Conservation (phyloP, 2,113 vertebrate species). For the Atlantisia rogersi region DNA sequence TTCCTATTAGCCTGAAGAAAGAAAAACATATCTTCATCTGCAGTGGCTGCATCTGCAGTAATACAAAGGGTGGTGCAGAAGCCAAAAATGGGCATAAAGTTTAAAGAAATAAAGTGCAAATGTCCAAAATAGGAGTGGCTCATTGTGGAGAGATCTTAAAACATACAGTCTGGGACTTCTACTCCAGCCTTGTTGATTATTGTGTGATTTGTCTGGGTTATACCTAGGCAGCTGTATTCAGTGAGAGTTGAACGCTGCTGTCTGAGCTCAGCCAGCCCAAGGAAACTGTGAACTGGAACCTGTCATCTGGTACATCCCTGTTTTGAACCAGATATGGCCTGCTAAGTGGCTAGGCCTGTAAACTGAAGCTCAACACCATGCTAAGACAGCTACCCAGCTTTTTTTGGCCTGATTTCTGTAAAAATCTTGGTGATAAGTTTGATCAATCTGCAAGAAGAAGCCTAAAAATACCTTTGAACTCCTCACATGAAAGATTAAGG, state of each 20-base stretch:
- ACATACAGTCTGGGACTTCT: background rate
- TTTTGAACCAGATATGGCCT: background rate
- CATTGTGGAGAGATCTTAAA: background rate
- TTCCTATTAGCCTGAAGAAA: background rate
- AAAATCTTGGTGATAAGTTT: background rate
- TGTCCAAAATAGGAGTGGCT: background rate
- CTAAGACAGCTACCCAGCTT: background rate
- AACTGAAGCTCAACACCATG: background rate
- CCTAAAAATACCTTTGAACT: background rate
- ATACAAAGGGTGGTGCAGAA: background rate
- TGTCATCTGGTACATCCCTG: background rate
- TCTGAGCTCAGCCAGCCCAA: background rate
- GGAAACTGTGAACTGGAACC: background rate
- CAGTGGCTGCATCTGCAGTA: background rate
- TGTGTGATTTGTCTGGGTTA: background rate
- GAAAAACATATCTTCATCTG: background rate
- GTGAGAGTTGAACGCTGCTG: background rate
- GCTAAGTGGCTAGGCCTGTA: background rate
- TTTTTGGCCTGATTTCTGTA: background rate
- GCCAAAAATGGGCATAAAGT: background rate
- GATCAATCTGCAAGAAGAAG: background rate
- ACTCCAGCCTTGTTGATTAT: background rate
- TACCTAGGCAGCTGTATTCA: background rate
- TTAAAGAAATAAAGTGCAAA: background rate
- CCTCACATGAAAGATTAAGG: background rate